Percentiles rank a stretch among this genome's conserved stretches.
Evolutionary conservation across 1,140 invertebrate genomes (phyloP).

Genomic region (Hermetia illucens): DNA sequence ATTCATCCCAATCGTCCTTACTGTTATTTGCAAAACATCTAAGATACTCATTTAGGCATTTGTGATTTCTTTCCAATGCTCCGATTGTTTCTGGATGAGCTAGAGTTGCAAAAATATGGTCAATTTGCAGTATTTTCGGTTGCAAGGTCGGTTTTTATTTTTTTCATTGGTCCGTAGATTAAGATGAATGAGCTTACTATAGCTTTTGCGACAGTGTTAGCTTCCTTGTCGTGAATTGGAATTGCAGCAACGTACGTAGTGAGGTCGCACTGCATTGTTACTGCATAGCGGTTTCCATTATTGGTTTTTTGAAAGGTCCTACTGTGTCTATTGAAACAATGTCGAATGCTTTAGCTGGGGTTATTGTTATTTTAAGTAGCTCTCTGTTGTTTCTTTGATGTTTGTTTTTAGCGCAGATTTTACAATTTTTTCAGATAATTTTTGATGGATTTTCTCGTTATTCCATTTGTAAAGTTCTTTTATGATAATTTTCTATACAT

Average conservation of each 20-base stretch:
- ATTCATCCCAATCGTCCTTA: conserved; percentile 10
- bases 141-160: conserved; percentile 4
- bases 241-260: conserved; percentile 4
- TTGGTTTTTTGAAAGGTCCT: not conserved
- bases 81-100: conserved; percentile 9
- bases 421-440: not conserved
- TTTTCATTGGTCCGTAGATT: conserved; percentile 7
- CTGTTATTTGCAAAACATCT: conserved; percentile 8
- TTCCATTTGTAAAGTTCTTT: not conserved
- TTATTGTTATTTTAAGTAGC: not conserved
- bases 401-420: not conserved
- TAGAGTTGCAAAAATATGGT: conserved; percentile 10
- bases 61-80: conserved; percentile 7
- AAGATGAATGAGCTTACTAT: conserved; percentile 6
- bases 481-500: not conserved
- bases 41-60: conserved; percentile 10
- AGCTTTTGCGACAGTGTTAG: conserved; percentile 6
- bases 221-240: conserved; percentile 6
- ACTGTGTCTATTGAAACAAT: conserved; percentile 1
- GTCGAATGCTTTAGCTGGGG: conserved; percentile 1
- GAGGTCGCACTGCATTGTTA: conserved; percentile 3
- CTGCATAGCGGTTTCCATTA: conserved; percentile 2
- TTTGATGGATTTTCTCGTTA: not conserved
- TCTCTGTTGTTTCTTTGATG: not conserved
- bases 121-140: conserved; percentile 9